These are phyloP conservation scores for Habrosyne pyritoides DNA, from an alignment of 2,888 invertebrate genomes.

Conservation along the genomic window DNA sequence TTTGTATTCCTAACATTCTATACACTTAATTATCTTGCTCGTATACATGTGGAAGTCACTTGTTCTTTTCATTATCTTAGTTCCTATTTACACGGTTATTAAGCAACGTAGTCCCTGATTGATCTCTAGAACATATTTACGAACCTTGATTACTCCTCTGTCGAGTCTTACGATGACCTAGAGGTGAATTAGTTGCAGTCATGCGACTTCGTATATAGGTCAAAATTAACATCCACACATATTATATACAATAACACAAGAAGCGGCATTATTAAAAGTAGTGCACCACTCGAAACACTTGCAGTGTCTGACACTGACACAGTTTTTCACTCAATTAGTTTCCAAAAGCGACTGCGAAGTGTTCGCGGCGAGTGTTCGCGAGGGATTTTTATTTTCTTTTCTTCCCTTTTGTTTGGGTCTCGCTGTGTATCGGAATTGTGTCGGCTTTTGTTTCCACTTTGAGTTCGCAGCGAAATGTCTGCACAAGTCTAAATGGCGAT, in stretches of 20 bases:
- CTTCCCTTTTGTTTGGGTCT: slow-evolving; percentile 2
- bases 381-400: neutral
- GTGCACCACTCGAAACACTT: neutral
- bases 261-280: neutral
- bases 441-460: slow-evolving; percentile 6
- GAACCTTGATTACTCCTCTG: too few species aligned
- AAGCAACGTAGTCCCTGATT: too few species aligned
- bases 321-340: slow-evolving; percentile 34
- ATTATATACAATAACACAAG: neutral
- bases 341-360: slow-evolving; percentile 3
- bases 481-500: neutral
- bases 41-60: too few species aligned
- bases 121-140: too few species aligned
- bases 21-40: neutral
- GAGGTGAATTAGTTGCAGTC: too few species aligned
- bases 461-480: neutral
- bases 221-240: neutral
- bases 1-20: too few species aligned
- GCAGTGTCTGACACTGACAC: slow-evolving; percentile 18
- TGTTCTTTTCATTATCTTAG: too few species aligned
- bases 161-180: too few species aligned
- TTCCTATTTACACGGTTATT: too few species aligned
- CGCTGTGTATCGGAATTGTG: slow-evolving; percentile 3
- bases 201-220: neutral
- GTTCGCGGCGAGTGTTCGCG: neutral